phyloP scores from a whole-genome alignment of 2,888 invertebrate species.

The Acrobasis repandana region DNA sequence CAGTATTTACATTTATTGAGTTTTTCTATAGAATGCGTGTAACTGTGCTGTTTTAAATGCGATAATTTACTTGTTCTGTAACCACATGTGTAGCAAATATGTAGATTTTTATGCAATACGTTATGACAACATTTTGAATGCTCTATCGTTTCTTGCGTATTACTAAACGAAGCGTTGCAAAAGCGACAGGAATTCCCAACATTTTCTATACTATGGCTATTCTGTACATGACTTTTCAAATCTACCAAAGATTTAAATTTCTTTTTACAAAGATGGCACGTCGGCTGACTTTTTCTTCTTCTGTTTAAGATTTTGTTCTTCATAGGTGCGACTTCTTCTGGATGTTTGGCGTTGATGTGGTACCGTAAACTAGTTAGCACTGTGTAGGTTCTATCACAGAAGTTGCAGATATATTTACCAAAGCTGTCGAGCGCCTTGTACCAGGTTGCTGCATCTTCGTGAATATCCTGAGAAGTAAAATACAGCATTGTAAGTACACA shows the following conservation, averaged over 20 bases:
- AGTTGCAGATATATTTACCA: constrained; percentile 43
- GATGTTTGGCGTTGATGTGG: constrained; percentile 44
- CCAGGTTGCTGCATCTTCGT: constrained; percentile 31
- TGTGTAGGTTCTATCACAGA: constrained; percentile 46
- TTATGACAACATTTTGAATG: constrained; percentile 39
- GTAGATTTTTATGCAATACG: constrained; percentile 26
- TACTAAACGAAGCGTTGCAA: constrained; percentile 40
- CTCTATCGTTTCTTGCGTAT: constrained; percentile 29
- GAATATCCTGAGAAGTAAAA: constrained; percentile 28
- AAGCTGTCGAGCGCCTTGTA: constrained; percentile 34
- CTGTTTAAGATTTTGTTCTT: constrained; percentile 33
- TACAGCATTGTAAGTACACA: background rate
- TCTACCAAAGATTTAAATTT: constrained; percentile 32
- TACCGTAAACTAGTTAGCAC: constrained; percentile 39
- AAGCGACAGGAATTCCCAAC: constrained; percentile 35
- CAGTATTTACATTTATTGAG: constrained; percentile 39
- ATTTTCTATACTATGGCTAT: constrained; percentile 31
- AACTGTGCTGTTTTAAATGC: constrained; percentile 43
- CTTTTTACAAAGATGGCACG: constrained; percentile 44
- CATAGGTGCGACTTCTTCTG: constrained; percentile 32
- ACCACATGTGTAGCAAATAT: constrained; percentile 42
- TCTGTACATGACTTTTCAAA: constrained; percentile 37
- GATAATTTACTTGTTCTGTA: constrained; percentile 44
- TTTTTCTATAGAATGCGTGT: constrained; percentile 38
- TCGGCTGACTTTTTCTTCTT: constrained; percentile 36